Percentiles rank a stretch among this genome's conserved stretches.
Evolutionary conservation across 2,797 vertebrate genomes (phyloP).

Genomic region (Brachyalestes nurse): DNA sequence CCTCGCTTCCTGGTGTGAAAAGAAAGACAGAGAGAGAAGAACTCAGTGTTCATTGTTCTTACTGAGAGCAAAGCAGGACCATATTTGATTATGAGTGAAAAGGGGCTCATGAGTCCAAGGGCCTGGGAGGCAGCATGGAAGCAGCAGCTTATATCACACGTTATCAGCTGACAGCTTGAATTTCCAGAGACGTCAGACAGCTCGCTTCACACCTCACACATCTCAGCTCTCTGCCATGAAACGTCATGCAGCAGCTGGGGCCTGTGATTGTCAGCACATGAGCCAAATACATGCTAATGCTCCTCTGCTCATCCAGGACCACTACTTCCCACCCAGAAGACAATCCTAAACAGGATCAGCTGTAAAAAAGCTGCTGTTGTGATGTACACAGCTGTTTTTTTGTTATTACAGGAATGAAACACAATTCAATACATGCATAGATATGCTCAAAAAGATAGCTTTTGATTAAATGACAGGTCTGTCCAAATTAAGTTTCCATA

Average conservation of each 20-base stretch:
- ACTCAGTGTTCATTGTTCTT: neutral
- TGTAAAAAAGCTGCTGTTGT: neutral
- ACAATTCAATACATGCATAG: neutral
- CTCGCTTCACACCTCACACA: slow-evolving; percentile 46
- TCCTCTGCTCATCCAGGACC: slow-evolving; percentile 21
- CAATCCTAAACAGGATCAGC: neutral
- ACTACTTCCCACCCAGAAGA: neutral
- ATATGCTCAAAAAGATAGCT: slow-evolving; percentile 6
- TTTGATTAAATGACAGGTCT: neutral
- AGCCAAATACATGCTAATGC: slow-evolving; percentile 39
- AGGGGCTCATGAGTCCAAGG: slow-evolving; percentile 33
- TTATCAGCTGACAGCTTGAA: slow-evolving; percentile 46
- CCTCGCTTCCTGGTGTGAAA: slow-evolving; percentile 5
- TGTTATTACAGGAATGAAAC: neutral
- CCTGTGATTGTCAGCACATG: slow-evolving; percentile 32
- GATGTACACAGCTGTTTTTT: neutral
- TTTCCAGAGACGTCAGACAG: slow-evolving; percentile 48
- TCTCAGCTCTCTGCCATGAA: slow-evolving; percentile 43
- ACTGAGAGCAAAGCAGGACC: neutral
- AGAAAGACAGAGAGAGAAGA: slow-evolving; percentile 8
- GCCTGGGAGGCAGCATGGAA: slow-evolving; percentile 25
- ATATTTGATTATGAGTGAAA: slow-evolving; percentile 21
- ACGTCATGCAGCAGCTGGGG: slow-evolving; percentile 42
- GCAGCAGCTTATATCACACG: slow-evolving; percentile 43
- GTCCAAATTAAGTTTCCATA: neutral